Conservation (phyloP, 2,113 vertebrate genomes). For the Gallinago undulata region DNA sequence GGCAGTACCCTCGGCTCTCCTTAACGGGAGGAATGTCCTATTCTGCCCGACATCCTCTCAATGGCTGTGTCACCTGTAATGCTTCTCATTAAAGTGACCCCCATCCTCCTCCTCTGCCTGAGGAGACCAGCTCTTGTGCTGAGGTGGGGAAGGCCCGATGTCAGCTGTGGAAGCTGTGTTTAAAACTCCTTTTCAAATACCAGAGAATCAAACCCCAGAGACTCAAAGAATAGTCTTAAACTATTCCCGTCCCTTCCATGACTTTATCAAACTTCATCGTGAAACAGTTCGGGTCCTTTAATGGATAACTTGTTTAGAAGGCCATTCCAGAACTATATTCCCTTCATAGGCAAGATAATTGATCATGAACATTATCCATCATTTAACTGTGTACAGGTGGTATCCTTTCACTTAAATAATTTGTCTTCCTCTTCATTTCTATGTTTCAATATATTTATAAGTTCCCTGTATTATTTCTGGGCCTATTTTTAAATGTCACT, state of each 20-base stretch:
- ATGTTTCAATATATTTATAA: slow-evolving; percentile 55
- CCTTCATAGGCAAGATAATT: not conserved
- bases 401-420: slow-evolving; percentile 19
- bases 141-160: not conserved
- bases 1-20: not conserved
- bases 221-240: not conserved
- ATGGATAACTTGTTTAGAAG: not conserved
- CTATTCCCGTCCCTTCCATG: not conserved
- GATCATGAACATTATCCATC: not conserved
- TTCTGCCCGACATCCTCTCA: not conserved
- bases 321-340: not conserved
- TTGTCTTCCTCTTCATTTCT: slow-evolving; percentile 19
- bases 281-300: not conserved
- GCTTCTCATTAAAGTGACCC: not conserved
- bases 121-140: not conserved
- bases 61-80: not conserved
- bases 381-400: slow-evolving; percentile 1
- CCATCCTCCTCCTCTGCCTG: not conserved
- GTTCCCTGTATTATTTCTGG: slow-evolving; percentile 34
- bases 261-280: not conserved
- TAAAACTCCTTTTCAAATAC: not conserved
- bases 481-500: slow-evolving; percentile 36
- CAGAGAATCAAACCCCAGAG: not conserved
- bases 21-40: not conserved
- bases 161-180: not conserved